Conservation (phyloP, 2,797 vertebrate species). For the Champsocephalus gunnari region DNA sequence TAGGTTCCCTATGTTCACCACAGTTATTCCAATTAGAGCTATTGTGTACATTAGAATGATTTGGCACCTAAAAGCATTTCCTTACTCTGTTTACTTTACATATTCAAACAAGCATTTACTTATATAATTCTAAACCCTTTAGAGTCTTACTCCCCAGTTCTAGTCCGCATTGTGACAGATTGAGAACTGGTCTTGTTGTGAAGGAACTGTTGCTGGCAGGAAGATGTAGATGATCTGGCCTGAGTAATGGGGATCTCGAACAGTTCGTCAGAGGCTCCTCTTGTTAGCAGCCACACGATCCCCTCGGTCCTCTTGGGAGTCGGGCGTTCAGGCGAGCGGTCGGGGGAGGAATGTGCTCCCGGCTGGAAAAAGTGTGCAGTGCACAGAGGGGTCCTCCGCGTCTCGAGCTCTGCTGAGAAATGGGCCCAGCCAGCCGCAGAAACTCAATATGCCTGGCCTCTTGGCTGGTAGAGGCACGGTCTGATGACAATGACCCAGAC, state of each 20-base stretch:
- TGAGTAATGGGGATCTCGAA: slow-evolving; percentile 41
- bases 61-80: not conserved
- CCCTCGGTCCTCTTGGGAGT: slow-evolving; percentile 65
- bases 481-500: slow-evolving; percentile 31
- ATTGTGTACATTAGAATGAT: not conserved
- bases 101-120: not conserved
- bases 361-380: slow-evolving; percentile 74
- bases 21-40: slow-evolving; percentile 11
- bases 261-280: slow-evolving; percentile 56
- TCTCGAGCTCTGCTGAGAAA: slow-evolving; percentile 57
- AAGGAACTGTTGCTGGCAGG: slow-evolving; percentile 31
- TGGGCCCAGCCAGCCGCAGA: slow-evolving; percentile 39
- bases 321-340: slow-evolving; percentile 51
- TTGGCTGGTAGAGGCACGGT: slow-evolving; percentile 9
- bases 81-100: not conserved
- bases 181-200: slow-evolving; percentile 39
- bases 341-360: slow-evolving; percentile 71
- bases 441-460: slow-evolving; percentile 63
- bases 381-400: slow-evolving; percentile 50
- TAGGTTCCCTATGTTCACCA: not conserved
- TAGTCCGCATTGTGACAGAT: slow-evolving; percentile 28
- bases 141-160: not conserved
- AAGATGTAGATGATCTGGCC: slow-evolving; percentile 35
- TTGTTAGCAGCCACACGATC: slow-evolving; percentile 76
- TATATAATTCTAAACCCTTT: not conserved